A percentile compares a stretch with the other conserved stretches of the same genome.
Conservation (phyloP, 2,113 vertebrate species). For the Ophthalmolycus amberensis region DNA sequence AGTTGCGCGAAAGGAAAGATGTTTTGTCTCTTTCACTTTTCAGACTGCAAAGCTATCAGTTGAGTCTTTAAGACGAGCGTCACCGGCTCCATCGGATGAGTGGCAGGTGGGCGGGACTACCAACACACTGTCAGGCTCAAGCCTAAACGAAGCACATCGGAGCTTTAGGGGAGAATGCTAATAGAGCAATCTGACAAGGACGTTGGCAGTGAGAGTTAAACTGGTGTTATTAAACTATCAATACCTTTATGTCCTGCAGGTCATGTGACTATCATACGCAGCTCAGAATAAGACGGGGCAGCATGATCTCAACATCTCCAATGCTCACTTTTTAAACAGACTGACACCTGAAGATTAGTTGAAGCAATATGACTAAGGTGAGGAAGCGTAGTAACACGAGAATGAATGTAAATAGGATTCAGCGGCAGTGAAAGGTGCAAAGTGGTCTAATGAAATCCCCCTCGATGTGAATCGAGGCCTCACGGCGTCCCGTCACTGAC, state of each 20-base stretch:
- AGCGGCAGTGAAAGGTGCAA: constrained; percentile 72
- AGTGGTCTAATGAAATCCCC: constrained; percentile 76
- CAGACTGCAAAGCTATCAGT: not conserved
- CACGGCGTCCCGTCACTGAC: constrained; percentile 65
- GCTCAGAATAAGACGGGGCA: constrained; percentile 46
- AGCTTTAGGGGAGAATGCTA: not conserved
- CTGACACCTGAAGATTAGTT: constrained; percentile 53
- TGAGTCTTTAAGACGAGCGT: not conserved
- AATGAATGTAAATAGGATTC: constrained; percentile 73
- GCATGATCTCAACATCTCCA: constrained; percentile 27
- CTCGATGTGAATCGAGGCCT: constrained; percentile 64
- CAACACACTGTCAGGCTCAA: not conserved
- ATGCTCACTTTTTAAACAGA: not conserved
- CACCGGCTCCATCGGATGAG: not conserved
- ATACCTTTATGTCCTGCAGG: constrained; percentile 23
- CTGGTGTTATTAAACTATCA: constrained; percentile 23
- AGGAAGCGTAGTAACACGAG: constrained; percentile 57
- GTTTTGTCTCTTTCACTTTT: not conserved
- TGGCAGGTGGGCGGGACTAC: not conserved
- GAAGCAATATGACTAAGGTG: constrained; percentile 46
- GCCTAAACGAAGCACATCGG: not conserved
- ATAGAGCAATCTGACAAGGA: not conserved
- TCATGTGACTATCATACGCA: constrained; percentile 40
- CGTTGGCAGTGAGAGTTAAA: constrained; percentile 12
- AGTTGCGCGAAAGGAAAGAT: not conserved